Evolutionary conservation across 2,797 vertebrate species (phyloP).

Genomic region (Clarias fuscus): DNA sequence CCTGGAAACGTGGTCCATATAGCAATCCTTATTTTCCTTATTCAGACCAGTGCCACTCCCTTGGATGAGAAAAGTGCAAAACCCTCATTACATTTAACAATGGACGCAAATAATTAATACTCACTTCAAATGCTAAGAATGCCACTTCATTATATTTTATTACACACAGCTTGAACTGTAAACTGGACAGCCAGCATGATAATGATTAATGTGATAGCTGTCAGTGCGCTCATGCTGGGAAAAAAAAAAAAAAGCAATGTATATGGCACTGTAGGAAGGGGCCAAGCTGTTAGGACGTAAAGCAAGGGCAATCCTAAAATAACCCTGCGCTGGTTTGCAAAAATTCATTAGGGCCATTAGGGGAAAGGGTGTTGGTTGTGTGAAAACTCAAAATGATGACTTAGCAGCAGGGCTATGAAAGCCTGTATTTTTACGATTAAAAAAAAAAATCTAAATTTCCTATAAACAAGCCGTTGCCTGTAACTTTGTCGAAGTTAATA

Average conservation of each 20-base stretch:
- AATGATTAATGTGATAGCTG: slow-evolving; percentile 46
- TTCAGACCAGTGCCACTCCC: not conserved
- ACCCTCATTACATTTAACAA: slow-evolving; percentile 11
- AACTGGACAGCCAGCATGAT: slow-evolving; percentile 22
- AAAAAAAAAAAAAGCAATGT: slow-evolving; percentile 17
- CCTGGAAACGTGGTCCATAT: not conserved
- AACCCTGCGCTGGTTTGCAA: slow-evolving; percentile 22
- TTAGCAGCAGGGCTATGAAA: not conserved
- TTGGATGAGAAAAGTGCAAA: not conserved
- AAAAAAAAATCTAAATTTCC: not conserved
- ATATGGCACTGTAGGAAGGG: slow-evolving; percentile 23
- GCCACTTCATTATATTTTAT: slow-evolving; percentile 21
- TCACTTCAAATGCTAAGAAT: slow-evolving; percentile 22
- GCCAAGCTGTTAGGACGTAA: slow-evolving; percentile 42
- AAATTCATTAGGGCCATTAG: slow-evolving; percentile 33
- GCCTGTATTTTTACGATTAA: not conserved
- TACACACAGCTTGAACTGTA: slow-evolving; percentile 6
- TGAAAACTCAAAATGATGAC: slow-evolving; percentile 33
- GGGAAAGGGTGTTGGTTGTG: slow-evolving; percentile 19
- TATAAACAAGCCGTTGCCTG: not conserved
- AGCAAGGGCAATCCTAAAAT: slow-evolving; percentile 46
- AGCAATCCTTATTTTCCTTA: not conserved
- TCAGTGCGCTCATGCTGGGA: slow-evolving; percentile 40
- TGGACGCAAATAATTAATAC: slow-evolving; percentile 31
- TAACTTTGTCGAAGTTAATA: not conserved